phyloP scores from a whole-genome alignment of 2,797 vertebrate species.

The Smutsia gigantea region DNA sequence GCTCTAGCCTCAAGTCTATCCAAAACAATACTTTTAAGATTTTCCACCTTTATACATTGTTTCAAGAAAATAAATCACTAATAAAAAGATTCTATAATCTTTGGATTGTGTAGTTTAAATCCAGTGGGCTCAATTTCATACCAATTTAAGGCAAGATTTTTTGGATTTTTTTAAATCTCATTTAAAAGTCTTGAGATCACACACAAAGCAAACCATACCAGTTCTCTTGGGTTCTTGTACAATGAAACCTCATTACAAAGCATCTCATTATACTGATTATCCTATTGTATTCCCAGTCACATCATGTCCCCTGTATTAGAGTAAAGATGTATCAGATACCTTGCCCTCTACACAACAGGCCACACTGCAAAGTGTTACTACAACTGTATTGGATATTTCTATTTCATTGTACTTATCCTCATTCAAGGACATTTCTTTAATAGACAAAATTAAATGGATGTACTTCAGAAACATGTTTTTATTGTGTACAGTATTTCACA shows the following conservation, averaged over 20 bases:
- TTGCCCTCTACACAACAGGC: neutral
- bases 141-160: constrained; percentile 8
- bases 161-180: constrained; percentile 52
- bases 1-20: constrained; percentile 1
- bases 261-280: constrained; percentile 53
- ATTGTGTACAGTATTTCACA: neutral
- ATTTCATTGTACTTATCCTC: neutral
- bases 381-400: neutral
- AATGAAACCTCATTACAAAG: constrained; percentile 62
- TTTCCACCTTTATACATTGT: neutral
- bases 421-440: constrained; percentile 43
- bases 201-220: constrained; percentile 51
- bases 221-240: constrained; percentile 37
- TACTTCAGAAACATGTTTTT: constrained; percentile 33
- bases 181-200: constrained; percentile 59
- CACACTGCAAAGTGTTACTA: constrained; percentile 35
- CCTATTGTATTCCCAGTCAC: constrained; percentile 47
- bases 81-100: constrained; percentile 43
- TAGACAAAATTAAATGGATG: constrained; percentile 31
- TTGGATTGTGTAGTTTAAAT: constrained; percentile 42
- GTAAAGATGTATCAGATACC: constrained; percentile 42
- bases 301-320: neutral
- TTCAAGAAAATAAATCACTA: constrained; percentile 10
- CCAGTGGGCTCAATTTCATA: constrained; percentile 27
- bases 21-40: constrained; percentile 32